These are phyloP conservation scores for Gymnothorax javanicus DNA, from an alignment of 2,797 vertebrate genomes.

Conservation along the genomic window DNA sequence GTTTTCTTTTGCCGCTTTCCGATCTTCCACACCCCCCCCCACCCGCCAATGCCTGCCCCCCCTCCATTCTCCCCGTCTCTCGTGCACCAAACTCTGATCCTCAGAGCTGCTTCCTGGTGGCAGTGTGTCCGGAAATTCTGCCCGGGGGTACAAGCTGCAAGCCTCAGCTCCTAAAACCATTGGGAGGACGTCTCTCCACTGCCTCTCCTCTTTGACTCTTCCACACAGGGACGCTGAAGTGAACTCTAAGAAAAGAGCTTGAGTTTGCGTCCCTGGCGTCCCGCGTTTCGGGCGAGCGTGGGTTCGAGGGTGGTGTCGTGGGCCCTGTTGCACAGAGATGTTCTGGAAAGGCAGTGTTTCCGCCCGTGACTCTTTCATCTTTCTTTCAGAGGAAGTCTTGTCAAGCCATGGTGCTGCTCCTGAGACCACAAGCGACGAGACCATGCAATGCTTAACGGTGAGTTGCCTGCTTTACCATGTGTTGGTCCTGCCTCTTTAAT, in stretches of 20 bases:
- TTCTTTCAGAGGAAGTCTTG: constrained; percentile 74
- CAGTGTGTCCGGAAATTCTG: neutral
- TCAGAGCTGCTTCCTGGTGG: neutral
- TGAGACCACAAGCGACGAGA: constrained; percentile 67
- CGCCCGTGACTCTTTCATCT: constrained; percentile 72
- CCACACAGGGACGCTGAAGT: neutral
- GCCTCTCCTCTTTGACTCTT: constrained; percentile 56
- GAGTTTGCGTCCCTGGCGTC: neutral
- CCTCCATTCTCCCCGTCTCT: constrained; percentile 18
- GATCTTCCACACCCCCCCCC: constrained; percentile 53
- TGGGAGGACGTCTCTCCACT: constrained; percentile 52
- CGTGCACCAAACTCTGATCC: neutral
- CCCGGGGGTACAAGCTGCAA: neutral
- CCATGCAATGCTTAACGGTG: constrained; percentile 84
- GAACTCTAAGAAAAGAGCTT: too few species aligned
- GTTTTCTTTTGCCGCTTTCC: constrained; percentile 65
- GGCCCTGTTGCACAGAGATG: constrained; percentile 57
- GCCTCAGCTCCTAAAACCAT: neutral
- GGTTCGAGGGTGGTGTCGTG: neutral
- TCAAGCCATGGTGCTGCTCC: constrained; percentile 68
- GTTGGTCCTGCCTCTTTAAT: neutral
- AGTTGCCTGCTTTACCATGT: constrained; percentile 50
- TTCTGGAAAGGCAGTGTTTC: constrained; percentile 75
- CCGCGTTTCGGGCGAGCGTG: neutral
- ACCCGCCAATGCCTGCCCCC: constrained; percentile 56